These are phyloP conservation scores for Exaiptasia diaphana DNA, from an alignment of 64 coral and sea anemone genomes.

Conservation along the genomic window DNA sequence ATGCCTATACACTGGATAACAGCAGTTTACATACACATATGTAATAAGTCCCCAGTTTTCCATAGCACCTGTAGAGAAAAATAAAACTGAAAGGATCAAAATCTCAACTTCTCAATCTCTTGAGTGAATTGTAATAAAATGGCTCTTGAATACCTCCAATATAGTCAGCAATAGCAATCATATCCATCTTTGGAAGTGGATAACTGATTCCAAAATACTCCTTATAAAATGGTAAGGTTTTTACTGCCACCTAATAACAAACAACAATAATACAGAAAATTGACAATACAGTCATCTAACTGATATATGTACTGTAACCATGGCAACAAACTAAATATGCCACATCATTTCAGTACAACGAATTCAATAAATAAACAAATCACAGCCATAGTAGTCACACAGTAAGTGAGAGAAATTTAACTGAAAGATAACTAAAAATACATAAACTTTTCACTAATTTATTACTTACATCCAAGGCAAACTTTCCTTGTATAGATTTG, in stretches of 20 bases:
- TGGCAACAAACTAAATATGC: too few species aligned
- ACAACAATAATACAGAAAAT: too few species aligned
- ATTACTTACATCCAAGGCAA: slow-evolving; percentile 82
- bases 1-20: too few species aligned
- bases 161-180: slow-evolving; percentile 97
- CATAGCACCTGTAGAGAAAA: slow-evolving; percentile 74
- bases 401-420: too few species aligned
- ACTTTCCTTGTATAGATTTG: slow-evolving; percentile 82
- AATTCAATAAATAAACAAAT: too few species aligned
- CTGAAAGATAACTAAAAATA: too few species aligned
- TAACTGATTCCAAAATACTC: slow-evolving; percentile 92
- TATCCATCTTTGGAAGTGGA: slow-evolving; percentile 90
- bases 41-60: slow-evolving; percentile 99
- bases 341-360: too few species aligned
- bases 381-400: too few species aligned
- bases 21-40: slow-evolving; percentile 82
- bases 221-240: slow-evolving; percentile 96
- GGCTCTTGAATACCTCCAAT: slow-evolving; percentile 84
- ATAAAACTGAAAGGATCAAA: background rate
- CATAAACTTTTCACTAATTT: too few species aligned
- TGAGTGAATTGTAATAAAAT: background rate
- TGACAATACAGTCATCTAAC: too few species aligned
- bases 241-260: slow-evolving; percentile 78
- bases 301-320: too few species aligned
- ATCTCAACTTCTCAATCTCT: background rate